These are phyloP conservation scores for Drosophila jambulina DNA, from an alignment of 1,140 invertebrate genomes.

Conservation along the genomic window DNA sequence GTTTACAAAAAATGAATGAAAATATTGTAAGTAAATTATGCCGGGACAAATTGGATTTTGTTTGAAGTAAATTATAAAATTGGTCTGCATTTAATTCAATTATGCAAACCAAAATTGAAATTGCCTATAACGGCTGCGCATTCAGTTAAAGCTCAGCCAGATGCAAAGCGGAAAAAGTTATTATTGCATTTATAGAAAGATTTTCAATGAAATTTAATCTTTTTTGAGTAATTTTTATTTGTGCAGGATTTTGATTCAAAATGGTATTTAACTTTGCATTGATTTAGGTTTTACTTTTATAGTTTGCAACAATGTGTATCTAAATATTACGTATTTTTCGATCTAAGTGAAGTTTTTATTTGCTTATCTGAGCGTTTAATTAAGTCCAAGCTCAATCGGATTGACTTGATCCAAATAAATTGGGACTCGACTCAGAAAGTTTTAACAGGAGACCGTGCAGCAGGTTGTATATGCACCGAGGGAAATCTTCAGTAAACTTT, in stretches of 20 bases:
- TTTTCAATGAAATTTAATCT: neutral
- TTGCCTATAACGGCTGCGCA: constrained; percentile 5
- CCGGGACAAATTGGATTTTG: constrained; percentile 58
- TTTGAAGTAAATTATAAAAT: constrained; percentile 62
- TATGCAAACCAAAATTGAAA: constrained; percentile 28
- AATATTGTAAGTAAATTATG: constrained; percentile 53
- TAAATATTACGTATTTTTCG: neutral
- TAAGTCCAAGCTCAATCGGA: neutral
- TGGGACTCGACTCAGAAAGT: neutral
- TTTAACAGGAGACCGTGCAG: neutral
- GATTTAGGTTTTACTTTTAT: neutral
- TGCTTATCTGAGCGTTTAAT: neutral
- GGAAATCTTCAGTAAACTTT: no score
- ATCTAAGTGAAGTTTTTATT: neutral
- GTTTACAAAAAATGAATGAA: constrained; percentile 34
- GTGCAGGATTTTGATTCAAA: neutral
- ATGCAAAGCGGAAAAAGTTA: neutral
- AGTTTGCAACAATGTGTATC: neutral
- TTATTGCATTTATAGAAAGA: neutral
- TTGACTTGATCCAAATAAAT: neutral
- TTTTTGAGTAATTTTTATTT: neutral
- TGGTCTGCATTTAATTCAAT: constrained; percentile 49
- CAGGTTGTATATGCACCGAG: no score
- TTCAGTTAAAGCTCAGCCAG: constrained; percentile 22
- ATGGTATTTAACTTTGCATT: neutral